Base-by-base conservation (phyloP, 2,888 invertebrate genomes). In the Cheilosia urbana region DNA sequence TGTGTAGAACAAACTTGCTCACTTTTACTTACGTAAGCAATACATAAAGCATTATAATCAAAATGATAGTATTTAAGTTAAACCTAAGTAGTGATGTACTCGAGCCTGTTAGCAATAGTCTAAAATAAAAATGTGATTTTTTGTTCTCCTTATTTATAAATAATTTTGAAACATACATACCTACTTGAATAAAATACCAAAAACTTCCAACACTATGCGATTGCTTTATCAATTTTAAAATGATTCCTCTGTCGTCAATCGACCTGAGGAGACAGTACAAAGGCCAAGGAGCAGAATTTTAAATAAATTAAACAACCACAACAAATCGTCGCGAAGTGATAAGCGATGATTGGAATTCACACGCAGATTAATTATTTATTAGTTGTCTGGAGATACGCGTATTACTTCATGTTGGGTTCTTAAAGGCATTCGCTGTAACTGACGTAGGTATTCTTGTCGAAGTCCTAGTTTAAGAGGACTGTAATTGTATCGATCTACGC, bases 1-100 rank as follows among this genome's bases (percentile, higher is more conserved):
- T 19, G 42, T 68, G 51, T 53, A 42, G 21, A 57, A 57, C 47
- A 47, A 19, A 17, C 21, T 60, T 34, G 51, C 37, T 24, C 5
- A 63, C 66, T 69, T 66, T 49, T 53, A 69, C 51, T 53, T 40
- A 57, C 21, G 13, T 19, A 75, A 80, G 75, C 80, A 75, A 75
- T 80, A 84, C 69, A 66, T 45, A 40, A 84, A 79, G 79, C 79
- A 71, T 76, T 42, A 75, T 84, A 84, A 84, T 84, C 80, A 84
- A 84, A 84, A 84, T 34, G n/a, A 27, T 84, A 80, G 75, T 42
- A 42, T 27, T 17, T 84, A 84, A 84, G 80, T 75, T 80, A 65
- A 49, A 24, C 60, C 47, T 80, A 84, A 80, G 75, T 84, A 84
- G 79, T 75, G 69, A 79, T 84, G 51, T 83, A 72, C 30, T 78